Evolutionary conservation across 2,888 invertebrate species (phyloP).

Genomic region (Arge pagana): DNA sequence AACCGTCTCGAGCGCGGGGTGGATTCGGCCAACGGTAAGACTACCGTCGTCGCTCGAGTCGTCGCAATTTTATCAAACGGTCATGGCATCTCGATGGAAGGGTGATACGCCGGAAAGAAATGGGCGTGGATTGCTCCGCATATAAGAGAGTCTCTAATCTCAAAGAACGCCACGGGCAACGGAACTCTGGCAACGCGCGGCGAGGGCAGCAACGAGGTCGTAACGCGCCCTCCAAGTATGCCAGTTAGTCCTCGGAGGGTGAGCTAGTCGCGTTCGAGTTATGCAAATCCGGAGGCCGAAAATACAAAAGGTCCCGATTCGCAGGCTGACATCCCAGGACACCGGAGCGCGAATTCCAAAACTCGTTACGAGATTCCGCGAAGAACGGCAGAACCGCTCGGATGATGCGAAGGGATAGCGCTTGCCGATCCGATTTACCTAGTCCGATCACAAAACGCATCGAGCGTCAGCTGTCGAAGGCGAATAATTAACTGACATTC

Average conservation of each 20-base stretch:
- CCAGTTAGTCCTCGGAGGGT: slow-evolving; percentile 34
- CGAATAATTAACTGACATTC: too few relatives aligned
- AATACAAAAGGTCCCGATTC: slow-evolving; percentile 22
- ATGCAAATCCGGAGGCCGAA: slow-evolving; percentile 22
- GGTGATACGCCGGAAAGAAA: not conserved
- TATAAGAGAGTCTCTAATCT: slow-evolving; percentile 45
- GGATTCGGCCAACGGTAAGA: slow-evolving; percentile 31
- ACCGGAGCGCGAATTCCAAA: not conserved
- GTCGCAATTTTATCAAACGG: slow-evolving; percentile 24
- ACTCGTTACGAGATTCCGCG: not conserved
- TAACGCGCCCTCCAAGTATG: slow-evolving; percentile 39
- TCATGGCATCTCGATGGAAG: not conserved
- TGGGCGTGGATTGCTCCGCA: slow-evolving; percentile 32
- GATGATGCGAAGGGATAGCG: too few relatives aligned
- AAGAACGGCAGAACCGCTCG: too few relatives aligned
- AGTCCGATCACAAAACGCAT: too few relatives aligned
- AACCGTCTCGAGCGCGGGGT: too few relatives aligned
- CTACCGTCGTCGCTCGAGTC: slow-evolving; percentile 21
- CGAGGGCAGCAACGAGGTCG: slow-evolving; percentile 30
- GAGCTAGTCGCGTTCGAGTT: slow-evolving; percentile 15
- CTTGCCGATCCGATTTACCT: too few relatives aligned
- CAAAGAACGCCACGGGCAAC: slow-evolving; percentile 32
- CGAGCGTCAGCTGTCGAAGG: too few relatives aligned
- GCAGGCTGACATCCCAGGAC: slow-evolving; percentile 5
- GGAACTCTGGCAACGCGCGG: slow-evolving; percentile 28